Evolutionary conservation across 1,140 invertebrate genomes (phyloP), one percentile per base, ranked within the genome.

Genomic region (Heliconius eleuchia): DNA sequence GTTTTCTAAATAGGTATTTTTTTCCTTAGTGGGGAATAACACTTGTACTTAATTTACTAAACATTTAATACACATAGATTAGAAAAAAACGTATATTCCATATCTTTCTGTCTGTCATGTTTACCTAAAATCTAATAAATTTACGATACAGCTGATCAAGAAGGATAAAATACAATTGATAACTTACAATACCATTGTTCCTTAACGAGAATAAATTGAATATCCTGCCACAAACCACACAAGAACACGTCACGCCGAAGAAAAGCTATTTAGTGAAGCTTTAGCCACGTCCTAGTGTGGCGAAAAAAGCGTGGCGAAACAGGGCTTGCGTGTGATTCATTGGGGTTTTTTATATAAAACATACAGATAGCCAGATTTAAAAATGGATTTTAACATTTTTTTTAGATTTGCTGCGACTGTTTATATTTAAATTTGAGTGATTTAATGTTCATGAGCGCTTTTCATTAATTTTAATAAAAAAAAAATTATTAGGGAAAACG

Each of bases 171-270:
- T 77, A 82, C 80, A 71, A 46, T 71, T 83, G 79, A 83, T 80
- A 79, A 76, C 71, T 85, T 81, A 91, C 86, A 89, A 88, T 84
- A 82, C 79, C 52, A 71, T 86, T 88, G 83, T 78, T 82, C 78
- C 79, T 84, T 87, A 88, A 88, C 88, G 79, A 88, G 81, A 79
- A 86, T 85, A 91, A 89, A 89, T 91, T 89, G 87, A 90, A 90
- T 87, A 83, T 88, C 83, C 84, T 84, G 85, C 81, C 57, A 30
- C 60, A 16, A 72, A 42, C 71, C 71, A 39, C 71, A 72, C 78
- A 76, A 77, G 78, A 81, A 82, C 81, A 52, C 30, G 46, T 71
- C 55, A 46, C 57, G 46, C 23, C 37, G 46, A 78, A 77, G 72
- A 77, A 76, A 73, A 60, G 71, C 76, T 50, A 81, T 81, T 81